These are phyloP conservation scores for Hirtodrosophila histrioides DNA, from an alignment of 2,888 invertebrate species.

Conservation along the genomic window DNA sequence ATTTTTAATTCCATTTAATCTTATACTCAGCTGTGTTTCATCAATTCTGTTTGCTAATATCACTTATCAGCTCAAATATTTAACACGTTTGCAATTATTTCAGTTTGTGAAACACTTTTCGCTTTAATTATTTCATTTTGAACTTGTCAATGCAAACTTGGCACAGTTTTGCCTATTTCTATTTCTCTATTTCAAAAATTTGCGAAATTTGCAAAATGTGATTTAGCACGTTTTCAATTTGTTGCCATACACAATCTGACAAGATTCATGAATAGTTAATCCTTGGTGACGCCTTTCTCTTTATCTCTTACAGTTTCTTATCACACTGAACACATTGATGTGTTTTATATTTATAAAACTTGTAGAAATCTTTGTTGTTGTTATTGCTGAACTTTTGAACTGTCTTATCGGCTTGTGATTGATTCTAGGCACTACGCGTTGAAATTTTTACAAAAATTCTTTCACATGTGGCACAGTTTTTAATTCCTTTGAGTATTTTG, in stretches of 20 bases:
- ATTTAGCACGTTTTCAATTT: conserved; percentile 13
- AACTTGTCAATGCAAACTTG: background rate
- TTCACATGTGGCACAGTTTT: conserved; percentile 37
- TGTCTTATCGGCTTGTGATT: conserved; percentile 41
- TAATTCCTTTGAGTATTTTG: conserved; percentile 7
- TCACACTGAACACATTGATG: conserved; percentile 6
- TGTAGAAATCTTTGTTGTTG: conserved; percentile 18
- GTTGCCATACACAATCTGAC: conserved; percentile 6
- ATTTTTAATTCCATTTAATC: too few species aligned
- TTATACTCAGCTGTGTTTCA: too few species aligned
- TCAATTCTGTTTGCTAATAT: background rate
- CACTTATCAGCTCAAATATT: conserved; percentile 36
- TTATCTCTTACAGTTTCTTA: conserved; percentile 31
- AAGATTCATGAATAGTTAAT: conserved; percentile 12
- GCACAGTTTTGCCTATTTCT: conserved; percentile 7
- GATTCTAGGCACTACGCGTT: conserved; percentile 23
- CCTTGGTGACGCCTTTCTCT: background rate
- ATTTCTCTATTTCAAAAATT: too few species aligned
- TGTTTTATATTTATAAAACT: background rate
- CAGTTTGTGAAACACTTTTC: conserved; percentile 30
- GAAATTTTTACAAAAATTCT: conserved; percentile 17
- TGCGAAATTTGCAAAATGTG: too few species aligned
- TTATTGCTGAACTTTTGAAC: conserved; percentile 52
- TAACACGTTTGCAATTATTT: conserved; percentile 36
- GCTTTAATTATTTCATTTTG: conserved; percentile 15